Percentiles rank a stretch among this genome's conserved stretches.
phyloP scores from a whole-genome alignment of 2,888 invertebrate genomes.

The Artemia sinica region DNA sequence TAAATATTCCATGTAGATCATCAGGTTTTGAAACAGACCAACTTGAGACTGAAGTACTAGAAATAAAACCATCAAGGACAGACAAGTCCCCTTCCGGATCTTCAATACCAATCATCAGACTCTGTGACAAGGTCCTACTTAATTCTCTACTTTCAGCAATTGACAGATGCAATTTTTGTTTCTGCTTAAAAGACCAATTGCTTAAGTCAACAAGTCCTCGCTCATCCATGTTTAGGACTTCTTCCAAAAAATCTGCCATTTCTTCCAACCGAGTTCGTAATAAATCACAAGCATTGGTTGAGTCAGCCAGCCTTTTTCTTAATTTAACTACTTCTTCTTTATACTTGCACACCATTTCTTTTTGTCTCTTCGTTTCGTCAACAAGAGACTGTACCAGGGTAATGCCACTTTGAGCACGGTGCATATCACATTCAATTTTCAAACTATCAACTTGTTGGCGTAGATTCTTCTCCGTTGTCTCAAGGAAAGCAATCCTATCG shows the following conservation, averaged over 20 bases:
- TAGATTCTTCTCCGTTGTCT: conserved; percentile 14
- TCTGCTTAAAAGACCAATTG: conserved; percentile 25
- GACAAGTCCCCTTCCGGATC: conserved; percentile 9
- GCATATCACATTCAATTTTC: conserved; percentile 4
- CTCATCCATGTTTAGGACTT: conserved; percentile 39
- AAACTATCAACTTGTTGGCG: conserved; percentile 17
- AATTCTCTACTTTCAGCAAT: conserved; percentile 26
- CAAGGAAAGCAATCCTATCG: conserved; percentile 6
- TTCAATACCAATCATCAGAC: conserved; percentile 24
- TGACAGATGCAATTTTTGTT: conserved; percentile 25
- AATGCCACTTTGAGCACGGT: not conserved
- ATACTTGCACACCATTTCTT: conserved; percentile 23
- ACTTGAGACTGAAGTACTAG: not conserved
- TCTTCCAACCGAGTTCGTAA: conserved; percentile 46
- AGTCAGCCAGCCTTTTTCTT: conserved; percentile 26
- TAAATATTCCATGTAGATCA: not conserved
- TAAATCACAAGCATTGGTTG: conserved; percentile 34
- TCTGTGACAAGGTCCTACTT: conserved; percentile 26
- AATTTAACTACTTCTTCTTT: conserved; percentile 25
- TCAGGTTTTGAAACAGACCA: conserved; percentile 6
- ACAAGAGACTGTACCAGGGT: not conserved
- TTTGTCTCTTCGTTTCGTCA: conserved; percentile 4
- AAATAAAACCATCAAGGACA: conserved; percentile 8
- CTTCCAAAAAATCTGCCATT: conserved; percentile 45
- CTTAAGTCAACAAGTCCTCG: conserved; percentile 26